phyloP scores from a whole-genome alignment of 2,113 vertebrate species.

The Tympanuchus pallidicinctus region DNA sequence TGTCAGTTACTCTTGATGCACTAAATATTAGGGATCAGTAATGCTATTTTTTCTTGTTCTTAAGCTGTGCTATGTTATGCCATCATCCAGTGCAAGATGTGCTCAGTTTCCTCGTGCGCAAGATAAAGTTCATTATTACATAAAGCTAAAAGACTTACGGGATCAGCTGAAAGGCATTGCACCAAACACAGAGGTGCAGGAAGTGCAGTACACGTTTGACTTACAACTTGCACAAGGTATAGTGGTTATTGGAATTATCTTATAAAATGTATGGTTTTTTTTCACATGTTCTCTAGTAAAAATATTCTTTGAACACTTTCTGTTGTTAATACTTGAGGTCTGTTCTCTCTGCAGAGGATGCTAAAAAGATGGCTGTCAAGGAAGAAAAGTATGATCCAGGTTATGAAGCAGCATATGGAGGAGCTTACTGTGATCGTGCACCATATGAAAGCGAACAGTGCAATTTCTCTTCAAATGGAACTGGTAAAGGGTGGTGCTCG shows the following conservation, averaged over 20 bases:
- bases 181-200: conserved; percentile 83
- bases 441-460: conserved; percentile 80
- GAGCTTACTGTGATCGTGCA: conserved; percentile 78
- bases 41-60: neutral
- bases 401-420: conserved; percentile 93
- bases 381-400: conserved; percentile 96
- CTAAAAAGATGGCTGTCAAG: conserved; percentile 95
- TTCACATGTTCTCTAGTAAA: neutral
- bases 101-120: conserved; percentile 98
- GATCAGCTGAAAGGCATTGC: conserved; percentile 89
- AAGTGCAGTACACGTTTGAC: conserved; percentile 90
- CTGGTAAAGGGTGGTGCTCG: conserved; percentile 67
- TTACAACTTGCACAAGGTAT: conserved; percentile 91
- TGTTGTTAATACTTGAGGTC: conserved; percentile 1
- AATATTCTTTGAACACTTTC: neutral
- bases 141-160: conserved; percentile 94
- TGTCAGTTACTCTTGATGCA: neutral
- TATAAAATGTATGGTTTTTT: neutral
- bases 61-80: conserved; percentile 96
- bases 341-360: conserved; percentile 87
- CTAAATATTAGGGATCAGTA: neutral
- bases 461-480: conserved; percentile 78
- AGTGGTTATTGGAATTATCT: neutral
- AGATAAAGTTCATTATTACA: conserved; percentile 99
- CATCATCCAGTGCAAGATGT: conserved; percentile 95